A percentile compares a stretch with the other conserved stretches of the same genome.
Conservation (phyloP, 2,797 vertebrate species). For the Carapus acus region DNA sequence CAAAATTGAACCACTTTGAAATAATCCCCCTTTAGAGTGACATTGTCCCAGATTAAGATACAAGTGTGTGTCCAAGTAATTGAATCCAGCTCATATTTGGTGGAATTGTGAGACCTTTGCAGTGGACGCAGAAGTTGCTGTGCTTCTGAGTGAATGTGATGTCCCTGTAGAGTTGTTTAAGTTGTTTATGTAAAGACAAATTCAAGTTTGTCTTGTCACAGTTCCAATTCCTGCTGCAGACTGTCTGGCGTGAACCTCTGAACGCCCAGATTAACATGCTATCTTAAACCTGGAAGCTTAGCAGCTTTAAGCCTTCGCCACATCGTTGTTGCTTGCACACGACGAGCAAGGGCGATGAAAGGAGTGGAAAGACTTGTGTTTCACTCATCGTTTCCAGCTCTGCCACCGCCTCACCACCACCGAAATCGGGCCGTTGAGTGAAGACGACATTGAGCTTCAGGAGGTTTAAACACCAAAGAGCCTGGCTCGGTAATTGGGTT, state of each 20-base stretch:
- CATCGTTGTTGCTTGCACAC: background rate
- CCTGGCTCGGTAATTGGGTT: constrained; percentile 38
- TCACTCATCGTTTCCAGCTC: constrained; percentile 18
- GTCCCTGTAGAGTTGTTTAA: no score
- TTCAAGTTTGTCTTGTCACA: no score
- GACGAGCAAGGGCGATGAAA: background rate
- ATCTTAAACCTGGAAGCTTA: background rate
- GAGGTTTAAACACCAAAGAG: constrained; percentile 43
- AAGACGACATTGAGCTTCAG: constrained; percentile 15
- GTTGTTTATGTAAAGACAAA: no score
- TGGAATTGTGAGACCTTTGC: no score
- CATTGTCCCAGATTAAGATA: no score
- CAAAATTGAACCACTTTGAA: no score
- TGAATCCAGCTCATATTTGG: no score
- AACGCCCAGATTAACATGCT: background rate
- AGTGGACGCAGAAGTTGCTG: no score
- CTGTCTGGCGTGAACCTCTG: background rate
- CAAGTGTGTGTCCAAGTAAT: no score
- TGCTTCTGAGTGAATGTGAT: no score
- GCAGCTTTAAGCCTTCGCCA: background rate
- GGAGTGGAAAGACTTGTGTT: background rate
- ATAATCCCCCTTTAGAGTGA: no score
- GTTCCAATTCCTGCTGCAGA: no score
- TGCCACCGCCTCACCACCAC: constrained; percentile 10
- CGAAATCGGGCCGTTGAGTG: constrained; percentile 30